These are phyloP conservation scores for Drosophila nannoptera DNA, from an alignment of 1,140 invertebrate genomes.

Conservation along the genomic window DNA sequence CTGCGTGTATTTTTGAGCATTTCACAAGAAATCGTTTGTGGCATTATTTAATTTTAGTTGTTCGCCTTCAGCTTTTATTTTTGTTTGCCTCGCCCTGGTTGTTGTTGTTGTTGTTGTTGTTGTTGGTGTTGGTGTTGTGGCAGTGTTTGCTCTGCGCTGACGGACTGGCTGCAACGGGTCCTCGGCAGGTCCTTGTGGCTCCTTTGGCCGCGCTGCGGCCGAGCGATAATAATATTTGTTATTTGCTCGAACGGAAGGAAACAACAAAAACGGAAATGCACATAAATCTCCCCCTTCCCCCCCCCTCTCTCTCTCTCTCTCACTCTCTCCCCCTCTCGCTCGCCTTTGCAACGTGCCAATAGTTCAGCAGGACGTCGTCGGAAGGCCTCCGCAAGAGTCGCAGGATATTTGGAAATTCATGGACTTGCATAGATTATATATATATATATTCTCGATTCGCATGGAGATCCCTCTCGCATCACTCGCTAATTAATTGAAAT, in stretches of 20 bases:
- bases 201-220: conserved; percentile 44
- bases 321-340: neutral
- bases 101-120: conserved; percentile 17
- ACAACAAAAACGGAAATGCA: conserved; percentile 75
- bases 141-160: conserved; percentile 36
- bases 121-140: conserved; percentile 13
- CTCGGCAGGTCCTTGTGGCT: conserved; percentile 6
- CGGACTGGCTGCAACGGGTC: conserved; percentile 32
- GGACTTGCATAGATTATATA: no score
- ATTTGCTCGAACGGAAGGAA: conserved; percentile 79
- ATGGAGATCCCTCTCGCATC: no score
- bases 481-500: no score
- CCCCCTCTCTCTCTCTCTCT: neutral
- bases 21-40: conserved; percentile 51
- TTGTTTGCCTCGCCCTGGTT: conserved; percentile 13
- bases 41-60: conserved; percentile 51
- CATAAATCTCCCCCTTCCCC: conserved; percentile 66
- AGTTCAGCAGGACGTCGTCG: conserved; percentile 2
- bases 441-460: no score
- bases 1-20: conserved; percentile 50
- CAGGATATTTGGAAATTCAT: no score
- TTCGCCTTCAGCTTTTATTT: conserved; percentile 23
- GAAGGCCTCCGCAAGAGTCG: no score
- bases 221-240: conserved; percentile 79
- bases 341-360: conserved; percentile 13